Base-by-base conservation (phyloP, 1,140 invertebrate species). In the Drosophila chauvacae region DNA sequence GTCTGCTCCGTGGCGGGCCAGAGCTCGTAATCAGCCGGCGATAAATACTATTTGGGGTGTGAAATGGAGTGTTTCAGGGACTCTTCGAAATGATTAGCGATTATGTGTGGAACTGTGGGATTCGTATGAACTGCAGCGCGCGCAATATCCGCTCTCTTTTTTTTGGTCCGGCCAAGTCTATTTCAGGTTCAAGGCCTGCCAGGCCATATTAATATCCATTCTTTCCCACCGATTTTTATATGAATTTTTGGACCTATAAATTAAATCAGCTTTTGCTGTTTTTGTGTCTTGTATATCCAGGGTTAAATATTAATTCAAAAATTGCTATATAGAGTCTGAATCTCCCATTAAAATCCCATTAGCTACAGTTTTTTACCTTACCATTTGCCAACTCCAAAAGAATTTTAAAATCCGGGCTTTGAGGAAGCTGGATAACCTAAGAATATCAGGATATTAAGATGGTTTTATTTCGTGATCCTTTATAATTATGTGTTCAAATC, bases 101-200 rank as follows among this genome's bases (percentile, higher is more conserved):
- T 16, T 35, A 9, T 58, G 26, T 70, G 66, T 44, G 30, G 28
- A 55, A 55, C 64, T 37, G 37, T 50, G n/a, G 18, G 13, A n/a
- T 7, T 37, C 42, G 42, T 47, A 14, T 42, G 14, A n/a, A n/a
- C 20, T 39, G 53, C 37, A n/a, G 18, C 10, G 20, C 45, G 28
- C 35, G 48, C 16, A 41, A 68, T 39, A 26, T 35, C 7, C 14
- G 23, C 39, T 23, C 44, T 28, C 23, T 42, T 58, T 23, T 23
- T 20, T 45, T 39, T 45, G 30, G 35, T 35, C 23, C 33, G 28
- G 20, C 48, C 10, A 39, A 39, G 39, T 39, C 33, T 50, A 62
- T 48, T 37, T 83, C 72, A 87, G 45, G 84, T 80, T 88, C 80
- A 87, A 80, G 84, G 84, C 73, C 58, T 47, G 9, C 7, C 16